Conservation (phyloP, 2,113 vertebrate genomes). For the Camelus bactrianus region DNA sequence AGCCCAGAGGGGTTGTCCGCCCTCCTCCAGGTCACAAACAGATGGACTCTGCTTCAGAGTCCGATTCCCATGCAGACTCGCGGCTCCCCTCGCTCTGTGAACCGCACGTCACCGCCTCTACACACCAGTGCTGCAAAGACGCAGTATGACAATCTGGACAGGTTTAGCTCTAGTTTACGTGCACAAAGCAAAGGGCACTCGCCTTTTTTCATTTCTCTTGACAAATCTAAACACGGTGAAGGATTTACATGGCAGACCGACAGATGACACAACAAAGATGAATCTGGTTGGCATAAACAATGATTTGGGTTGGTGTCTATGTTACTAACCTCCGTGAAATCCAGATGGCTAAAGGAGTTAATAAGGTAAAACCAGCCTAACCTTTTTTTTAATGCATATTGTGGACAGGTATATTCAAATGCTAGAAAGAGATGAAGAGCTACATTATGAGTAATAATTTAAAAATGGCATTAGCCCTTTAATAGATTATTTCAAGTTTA, state of each 20-base stretch:
- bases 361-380: slow-evolving; percentile 30
- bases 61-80: background rate
- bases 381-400: background rate
- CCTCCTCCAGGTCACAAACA: background rate
- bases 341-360: slow-evolving; percentile 6
- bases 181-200: background rate
- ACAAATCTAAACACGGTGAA: slow-evolving; percentile 13
- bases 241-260: background rate
- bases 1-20: background rate
- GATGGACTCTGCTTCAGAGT: background rate
- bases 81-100: background rate
- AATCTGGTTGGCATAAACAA: background rate
- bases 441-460: background rate
- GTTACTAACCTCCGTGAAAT: slow-evolving; percentile 40
- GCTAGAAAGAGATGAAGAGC: background rate
- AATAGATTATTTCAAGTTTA: slow-evolving; percentile 74
- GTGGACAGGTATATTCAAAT: background rate
- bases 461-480: slow-evolving; percentile 52
- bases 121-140: background rate
- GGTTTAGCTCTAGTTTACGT: background rate
- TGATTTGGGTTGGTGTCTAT: background rate
- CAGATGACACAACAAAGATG: background rate
- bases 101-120: background rate
- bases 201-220: background rate
- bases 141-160: background rate